Percentiles rank a stretch among this genome's conserved stretches.
Evolutionary conservation across 2,888 invertebrate species (phyloP).

Genomic region (Andrena bucephala): DNA sequence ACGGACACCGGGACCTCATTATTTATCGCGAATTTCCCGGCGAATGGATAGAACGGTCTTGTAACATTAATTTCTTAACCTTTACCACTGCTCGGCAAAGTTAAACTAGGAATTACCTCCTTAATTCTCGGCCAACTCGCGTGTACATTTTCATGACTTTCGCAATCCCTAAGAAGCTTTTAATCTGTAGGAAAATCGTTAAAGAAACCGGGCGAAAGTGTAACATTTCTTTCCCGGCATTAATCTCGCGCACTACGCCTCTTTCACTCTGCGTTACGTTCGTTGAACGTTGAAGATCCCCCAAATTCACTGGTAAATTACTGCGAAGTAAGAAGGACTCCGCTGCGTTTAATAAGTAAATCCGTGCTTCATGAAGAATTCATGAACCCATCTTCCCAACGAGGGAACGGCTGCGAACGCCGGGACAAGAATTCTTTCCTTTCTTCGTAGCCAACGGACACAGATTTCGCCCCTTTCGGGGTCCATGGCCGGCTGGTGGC

Average conservation of each 20-base stretch:
- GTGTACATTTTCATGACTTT: too few species aligned
- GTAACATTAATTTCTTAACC: neutral
- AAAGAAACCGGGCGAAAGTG: too few species aligned
- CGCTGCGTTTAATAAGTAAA: slow-evolving; percentile 49
- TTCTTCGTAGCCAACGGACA: neutral
- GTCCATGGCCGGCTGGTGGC: neutral
- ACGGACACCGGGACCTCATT: slow-evolving; percentile 23
- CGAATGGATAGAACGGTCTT: slow-evolving; percentile 1
- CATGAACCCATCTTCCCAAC: slow-evolving; percentile 25
- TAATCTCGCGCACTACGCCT: neutral
- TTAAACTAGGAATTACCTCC: slow-evolving; percentile 7
- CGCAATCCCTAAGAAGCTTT: neutral
- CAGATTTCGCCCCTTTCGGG: neutral
- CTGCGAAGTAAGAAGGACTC: slow-evolving; percentile 6
- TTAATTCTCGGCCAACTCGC: neutral
- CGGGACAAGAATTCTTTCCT: slow-evolving; percentile 3
- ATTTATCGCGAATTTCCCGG: slow-evolving; percentile 24
- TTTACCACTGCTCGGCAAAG: neutral
- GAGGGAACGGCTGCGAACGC: slow-evolving; percentile 4
- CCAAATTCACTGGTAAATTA: slow-evolving; percentile 42
- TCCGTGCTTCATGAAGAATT: slow-evolving; percentile 41
- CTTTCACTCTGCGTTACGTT: neutral
- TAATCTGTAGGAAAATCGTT: neutral
- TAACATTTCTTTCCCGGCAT: too few species aligned
- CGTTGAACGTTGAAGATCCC: neutral